phyloP scores from a whole-genome alignment of 2,797 vertebrate genomes.

The Lepidocolaptes lacrymiger region DNA sequence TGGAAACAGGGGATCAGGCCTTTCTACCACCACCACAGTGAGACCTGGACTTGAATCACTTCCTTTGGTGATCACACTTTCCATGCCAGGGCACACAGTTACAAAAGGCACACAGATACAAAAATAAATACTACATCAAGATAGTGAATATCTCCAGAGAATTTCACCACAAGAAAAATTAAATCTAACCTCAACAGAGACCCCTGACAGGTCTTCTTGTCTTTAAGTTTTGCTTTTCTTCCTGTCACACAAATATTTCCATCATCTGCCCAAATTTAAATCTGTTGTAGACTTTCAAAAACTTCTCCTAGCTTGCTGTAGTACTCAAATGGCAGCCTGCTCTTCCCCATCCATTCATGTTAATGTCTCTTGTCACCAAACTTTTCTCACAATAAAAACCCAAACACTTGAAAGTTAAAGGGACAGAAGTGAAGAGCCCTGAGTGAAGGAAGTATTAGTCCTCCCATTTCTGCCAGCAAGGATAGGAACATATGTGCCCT shows the following conservation, averaged over 20 bases:
- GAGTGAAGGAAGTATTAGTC: background rate
- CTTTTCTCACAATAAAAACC: background rate
- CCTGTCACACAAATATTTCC: background rate
- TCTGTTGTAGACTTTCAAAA: background rate
- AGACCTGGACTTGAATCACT: background rate
- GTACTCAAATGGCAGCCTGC: background rate
- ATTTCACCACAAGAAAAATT: background rate
- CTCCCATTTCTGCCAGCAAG: background rate
- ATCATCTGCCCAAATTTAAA: background rate
- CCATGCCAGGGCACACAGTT: background rate
- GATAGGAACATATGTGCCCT: background rate
- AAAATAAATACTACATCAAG: background rate
- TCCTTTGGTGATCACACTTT: background rate
- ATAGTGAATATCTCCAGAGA: background rate
- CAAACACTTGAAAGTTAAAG: background rate
- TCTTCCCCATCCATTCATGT: background rate
- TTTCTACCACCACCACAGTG: background rate
- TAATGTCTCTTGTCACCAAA: background rate
- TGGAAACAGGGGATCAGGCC: background rate
- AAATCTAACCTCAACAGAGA: background rate
- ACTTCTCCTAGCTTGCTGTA: background rate
- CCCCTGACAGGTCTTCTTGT: background rate
- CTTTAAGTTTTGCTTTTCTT: background rate
- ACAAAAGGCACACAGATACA: background rate
- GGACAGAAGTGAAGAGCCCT: background rate